Evolutionary conservation across 2,113 vertebrate species (phyloP).

Genomic region (Ictalurus punctatus): DNA sequence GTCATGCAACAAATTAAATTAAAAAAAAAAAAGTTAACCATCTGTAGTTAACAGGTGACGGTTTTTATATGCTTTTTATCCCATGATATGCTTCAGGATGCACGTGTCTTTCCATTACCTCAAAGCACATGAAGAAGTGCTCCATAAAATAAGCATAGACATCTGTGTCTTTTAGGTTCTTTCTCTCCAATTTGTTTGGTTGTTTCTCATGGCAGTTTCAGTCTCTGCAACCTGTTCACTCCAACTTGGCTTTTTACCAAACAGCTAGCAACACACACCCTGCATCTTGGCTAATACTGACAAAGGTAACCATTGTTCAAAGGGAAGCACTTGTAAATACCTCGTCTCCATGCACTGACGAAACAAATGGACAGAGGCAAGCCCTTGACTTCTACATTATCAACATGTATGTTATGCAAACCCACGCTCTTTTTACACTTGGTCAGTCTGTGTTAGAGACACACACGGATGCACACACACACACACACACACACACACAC

Average conservation of each 20-base stretch:
- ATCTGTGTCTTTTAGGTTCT: not conserved
- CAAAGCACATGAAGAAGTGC: not conserved
- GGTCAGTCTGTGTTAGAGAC: conserved; percentile 12
- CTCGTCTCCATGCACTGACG: conserved; percentile 56
- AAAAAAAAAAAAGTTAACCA: not conserved
- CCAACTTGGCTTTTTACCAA: conserved; percentile 39
- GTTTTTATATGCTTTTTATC: conserved; percentile 6
- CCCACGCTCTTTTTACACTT: not conserved
- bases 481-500: not conserved
- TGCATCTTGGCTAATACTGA: conserved; percentile 37
- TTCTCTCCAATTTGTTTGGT: not conserved
- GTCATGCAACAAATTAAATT: not conserved
- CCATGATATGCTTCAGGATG: not conserved
- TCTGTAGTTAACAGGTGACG: not conserved
- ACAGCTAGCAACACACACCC: conserved; percentile 38
- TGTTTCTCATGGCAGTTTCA: not conserved
- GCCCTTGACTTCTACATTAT: conserved; percentile 55
- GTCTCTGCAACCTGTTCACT: conserved; percentile 44
- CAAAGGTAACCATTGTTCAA: conserved; percentile 57
- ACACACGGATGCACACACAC: not conserved
- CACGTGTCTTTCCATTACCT: not conserved
- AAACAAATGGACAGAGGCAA: conserved; percentile 46
- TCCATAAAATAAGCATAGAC: not conserved
- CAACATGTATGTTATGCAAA: conserved; percentile 42
- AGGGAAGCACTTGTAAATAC: conserved; percentile 52